Percentiles rank a stretch among this genome's conserved stretches.
Evolutionary conservation across 2,797 vertebrate genomes (phyloP).

Genomic region (Linurgus olivaceus): DNA sequence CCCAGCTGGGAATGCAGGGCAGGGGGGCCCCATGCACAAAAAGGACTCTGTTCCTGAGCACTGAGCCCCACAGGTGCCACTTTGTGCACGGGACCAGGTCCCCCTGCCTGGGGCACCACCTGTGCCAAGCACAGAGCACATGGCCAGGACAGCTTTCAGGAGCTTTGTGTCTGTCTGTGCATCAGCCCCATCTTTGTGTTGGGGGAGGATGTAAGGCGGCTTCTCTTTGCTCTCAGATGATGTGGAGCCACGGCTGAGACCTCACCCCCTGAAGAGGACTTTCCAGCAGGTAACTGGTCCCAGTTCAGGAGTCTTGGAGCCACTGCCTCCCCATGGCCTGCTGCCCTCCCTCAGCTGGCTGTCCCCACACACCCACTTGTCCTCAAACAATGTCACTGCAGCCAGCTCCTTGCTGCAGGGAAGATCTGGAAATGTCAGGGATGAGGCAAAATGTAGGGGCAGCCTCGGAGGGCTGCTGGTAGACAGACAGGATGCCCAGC

Average conservation of each 20-base stretch:
- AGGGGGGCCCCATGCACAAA: background rate
- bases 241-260: constrained; percentile 55
- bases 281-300: constrained; percentile 73
- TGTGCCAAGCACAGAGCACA: background rate
- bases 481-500: background rate
- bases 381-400: background rate
- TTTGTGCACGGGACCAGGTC: background rate
- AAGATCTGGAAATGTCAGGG: background rate
- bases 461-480: accelerated
- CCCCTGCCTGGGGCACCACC: accelerated
- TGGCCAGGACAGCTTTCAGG: background rate
- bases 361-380: background rate
- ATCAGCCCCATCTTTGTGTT: background rate
- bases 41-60: background rate
- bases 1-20: background rate
- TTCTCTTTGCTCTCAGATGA: constrained; percentile 71
- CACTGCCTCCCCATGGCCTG: background rate
- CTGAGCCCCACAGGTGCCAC: background rate
- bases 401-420: background rate
- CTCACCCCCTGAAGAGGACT: constrained; percentile 47
- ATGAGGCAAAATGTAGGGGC: background rate
- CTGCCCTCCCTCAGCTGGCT: accelerated
- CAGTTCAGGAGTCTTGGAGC: background rate
- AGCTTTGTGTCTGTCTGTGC: accelerated
- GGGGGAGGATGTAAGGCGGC: background rate